phyloP scores from a whole-genome alignment of 1,140 invertebrate species.

The Marisa cornuarietis region DNA sequence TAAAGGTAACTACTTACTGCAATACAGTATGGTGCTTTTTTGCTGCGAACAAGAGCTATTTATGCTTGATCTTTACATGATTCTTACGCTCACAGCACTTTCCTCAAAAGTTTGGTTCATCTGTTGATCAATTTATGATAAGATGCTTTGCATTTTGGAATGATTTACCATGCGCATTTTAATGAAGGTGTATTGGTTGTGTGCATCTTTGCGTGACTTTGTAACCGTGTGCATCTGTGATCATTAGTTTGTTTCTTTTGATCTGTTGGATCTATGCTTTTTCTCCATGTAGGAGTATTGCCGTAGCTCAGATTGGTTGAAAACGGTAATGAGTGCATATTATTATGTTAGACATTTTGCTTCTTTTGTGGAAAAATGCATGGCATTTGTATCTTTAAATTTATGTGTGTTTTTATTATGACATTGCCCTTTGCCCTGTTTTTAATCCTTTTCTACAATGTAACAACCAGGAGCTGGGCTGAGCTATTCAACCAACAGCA shows the following conservation, averaged over 20 bases:
- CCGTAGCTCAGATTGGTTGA: constrained; percentile 33
- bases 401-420: not conserved
- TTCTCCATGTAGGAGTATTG: constrained; percentile 28
- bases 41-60: too few species aligned
- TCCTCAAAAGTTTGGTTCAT: too few species aligned
- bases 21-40: too few species aligned
- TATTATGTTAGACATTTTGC: not conserved
- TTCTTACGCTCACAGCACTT: too few species aligned
- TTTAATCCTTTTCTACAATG: constrained; percentile 10
- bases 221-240: not conserved
- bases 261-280: not conserved
- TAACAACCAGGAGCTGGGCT: not conserved
- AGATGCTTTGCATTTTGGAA: too few species aligned
- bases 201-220: not conserved
- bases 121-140: too few species aligned
- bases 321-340: constrained; percentile 25
- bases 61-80: too few species aligned
- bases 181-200: not conserved
- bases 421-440: not conserved
- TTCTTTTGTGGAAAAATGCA: constrained; percentile 7
- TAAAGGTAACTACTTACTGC: too few species aligned
- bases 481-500: not conserved
- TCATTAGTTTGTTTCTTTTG: not conserved
- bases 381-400: not conserved
- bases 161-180: too few species aligned